Percentiles rank a stretch among this genome's conserved stretches.
Evolutionary conservation across 2,888 invertebrate species (phyloP).

Genomic region (Rutpela maculata): DNA sequence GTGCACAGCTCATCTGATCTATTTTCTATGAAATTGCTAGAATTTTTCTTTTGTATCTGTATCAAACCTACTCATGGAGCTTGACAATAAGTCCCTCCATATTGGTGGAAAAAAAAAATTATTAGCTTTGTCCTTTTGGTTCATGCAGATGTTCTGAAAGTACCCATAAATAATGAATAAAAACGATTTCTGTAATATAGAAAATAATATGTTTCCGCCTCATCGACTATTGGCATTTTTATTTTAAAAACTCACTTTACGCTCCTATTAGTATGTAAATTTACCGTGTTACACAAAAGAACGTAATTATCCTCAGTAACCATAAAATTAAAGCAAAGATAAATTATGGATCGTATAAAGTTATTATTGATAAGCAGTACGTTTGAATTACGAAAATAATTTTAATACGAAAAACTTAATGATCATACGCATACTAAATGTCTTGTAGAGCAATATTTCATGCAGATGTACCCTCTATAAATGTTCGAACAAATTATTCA

Average conservation of each 20-base stretch:
- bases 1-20: no score
- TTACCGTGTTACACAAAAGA: slow-evolving; percentile 24
- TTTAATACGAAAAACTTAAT: slow-evolving; percentile 53
- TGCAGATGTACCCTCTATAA: slow-evolving; percentile 45
- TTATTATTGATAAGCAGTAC: slow-evolving; percentile 50
- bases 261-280: slow-evolving; percentile 11
- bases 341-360: slow-evolving; percentile 29
- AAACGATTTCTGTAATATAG: no score
- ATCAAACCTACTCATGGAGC: no score
- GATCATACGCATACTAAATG: slow-evolving; percentile 44
- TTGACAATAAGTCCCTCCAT: no score
- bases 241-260: not conserved
- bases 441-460: slow-evolving; percentile 48
- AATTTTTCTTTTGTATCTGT: no score
- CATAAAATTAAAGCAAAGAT: slow-evolving; percentile 5
- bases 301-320: slow-evolving; percentile 15
- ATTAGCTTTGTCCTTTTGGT: no score
- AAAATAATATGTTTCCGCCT: no score
- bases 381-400: slow-evolving; percentile 51
- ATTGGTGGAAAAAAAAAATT: no score
- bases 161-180: no score
- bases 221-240: not conserved
- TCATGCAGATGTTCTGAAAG: no score
- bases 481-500: slow-evolving; percentile 39
- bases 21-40: no score